phyloP scores from a whole-genome alignment of 1,140 invertebrate species.

The Drosophila pruinosa region DNA sequence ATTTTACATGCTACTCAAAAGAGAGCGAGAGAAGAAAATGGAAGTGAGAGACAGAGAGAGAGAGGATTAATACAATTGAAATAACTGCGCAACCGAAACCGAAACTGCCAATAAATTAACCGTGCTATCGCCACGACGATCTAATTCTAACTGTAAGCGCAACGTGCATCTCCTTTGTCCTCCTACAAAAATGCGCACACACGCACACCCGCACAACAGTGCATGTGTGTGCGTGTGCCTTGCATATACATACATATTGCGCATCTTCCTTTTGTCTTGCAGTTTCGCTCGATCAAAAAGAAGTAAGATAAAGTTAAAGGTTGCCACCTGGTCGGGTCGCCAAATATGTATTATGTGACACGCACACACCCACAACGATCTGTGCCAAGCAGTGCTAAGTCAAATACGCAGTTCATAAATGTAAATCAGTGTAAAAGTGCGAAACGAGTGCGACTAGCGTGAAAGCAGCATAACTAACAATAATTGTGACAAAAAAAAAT shows the following conservation, averaged over 20 bases:
- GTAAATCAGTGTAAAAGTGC: no score
- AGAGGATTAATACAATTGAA: neutral
- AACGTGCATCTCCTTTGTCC: constrained; percentile 2
- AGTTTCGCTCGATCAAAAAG: no score
- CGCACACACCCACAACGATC: no score
- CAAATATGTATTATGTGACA: no score
- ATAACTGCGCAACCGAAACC: constrained; percentile 10
- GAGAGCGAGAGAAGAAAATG: neutral
- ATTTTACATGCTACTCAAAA: no score
- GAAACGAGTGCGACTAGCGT: constrained; percentile 1
- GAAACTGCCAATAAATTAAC: neutral
- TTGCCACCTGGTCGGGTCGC: no score
- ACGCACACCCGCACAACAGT: neutral
- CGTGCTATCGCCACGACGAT: constrained; percentile 28
- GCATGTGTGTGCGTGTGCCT: no score
- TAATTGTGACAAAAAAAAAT: neutral
- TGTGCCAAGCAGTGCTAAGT: no score
- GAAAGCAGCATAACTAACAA: neutral
- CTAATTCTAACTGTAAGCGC: constrained; percentile 39
- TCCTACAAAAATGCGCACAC: neutral
- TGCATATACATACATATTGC: no score
- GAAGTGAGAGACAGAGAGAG: neutral
- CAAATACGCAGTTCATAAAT: no score
- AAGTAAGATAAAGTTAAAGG: no score
- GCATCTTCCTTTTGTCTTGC: no score